phyloP scores from a whole-genome alignment of 2,888 invertebrate species.

The Agapostemon virescens region DNA sequence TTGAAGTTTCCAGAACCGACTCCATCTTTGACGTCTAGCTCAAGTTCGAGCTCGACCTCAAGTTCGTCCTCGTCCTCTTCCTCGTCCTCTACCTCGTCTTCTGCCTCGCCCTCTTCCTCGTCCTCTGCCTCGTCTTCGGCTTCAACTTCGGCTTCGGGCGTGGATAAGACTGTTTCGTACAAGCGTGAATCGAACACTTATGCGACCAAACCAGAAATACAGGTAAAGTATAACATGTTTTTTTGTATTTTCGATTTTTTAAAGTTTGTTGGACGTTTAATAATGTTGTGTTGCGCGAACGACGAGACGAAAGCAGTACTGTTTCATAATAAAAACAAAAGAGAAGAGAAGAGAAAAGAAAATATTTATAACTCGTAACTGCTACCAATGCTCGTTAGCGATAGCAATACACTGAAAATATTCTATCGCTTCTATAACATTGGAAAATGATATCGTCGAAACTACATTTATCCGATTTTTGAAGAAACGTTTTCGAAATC shows the following conservation, averaged over 20 bases:
- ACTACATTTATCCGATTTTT: background rate
- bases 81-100: background rate
- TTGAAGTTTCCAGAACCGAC: conserved; percentile 84
- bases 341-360: too few relatives aligned
- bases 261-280: background rate
- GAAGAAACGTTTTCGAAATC: background rate
- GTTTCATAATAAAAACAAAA: background rate
- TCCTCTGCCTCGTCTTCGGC: background rate
- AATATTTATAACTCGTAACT: too few relatives aligned
- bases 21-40: conserved; percentile 57
- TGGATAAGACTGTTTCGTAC: conserved; percentile 71
- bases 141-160: conserved; percentile 66
- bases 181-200: conserved; percentile 78
- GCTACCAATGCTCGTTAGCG: conserved; percentile 78
- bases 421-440: conserved; percentile 78
- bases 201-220: conserved; percentile 84
- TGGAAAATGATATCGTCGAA: conserved; percentile 70
- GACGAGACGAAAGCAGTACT: background rate
- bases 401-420: conserved; percentile 63
- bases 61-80: background rate
- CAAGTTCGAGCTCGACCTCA: conserved; percentile 38
- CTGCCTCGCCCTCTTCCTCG: background rate
- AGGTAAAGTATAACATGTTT: conserved; percentile 77
- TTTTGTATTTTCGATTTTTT: too few relatives aligned
- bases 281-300: background rate